Percentiles rank a stretch among this genome's conserved stretches.
Conservation (phyloP, 2,888 invertebrate species). For the Coenonympha arcania region DNA sequence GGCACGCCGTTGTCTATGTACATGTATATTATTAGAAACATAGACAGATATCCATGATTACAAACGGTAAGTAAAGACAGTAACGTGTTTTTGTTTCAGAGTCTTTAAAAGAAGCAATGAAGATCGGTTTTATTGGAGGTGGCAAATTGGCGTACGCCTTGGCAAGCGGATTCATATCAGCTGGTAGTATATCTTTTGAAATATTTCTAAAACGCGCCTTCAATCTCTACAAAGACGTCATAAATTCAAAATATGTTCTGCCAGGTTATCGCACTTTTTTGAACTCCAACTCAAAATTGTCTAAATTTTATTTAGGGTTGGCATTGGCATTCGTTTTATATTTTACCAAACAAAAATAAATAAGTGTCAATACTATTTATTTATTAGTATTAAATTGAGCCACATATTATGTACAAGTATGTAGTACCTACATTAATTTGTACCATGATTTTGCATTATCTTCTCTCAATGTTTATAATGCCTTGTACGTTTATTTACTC, state of each 20-base stretch:
- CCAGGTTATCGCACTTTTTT: too few species aligned
- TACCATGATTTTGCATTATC: background rate
- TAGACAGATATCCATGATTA: too few species aligned
- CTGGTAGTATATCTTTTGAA: constrained; percentile 82
- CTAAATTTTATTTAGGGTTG: too few species aligned
- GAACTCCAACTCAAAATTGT: too few species aligned
- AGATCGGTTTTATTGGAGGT: constrained; percentile 93
- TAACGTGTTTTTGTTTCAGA: constrained; percentile 41
- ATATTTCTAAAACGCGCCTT: too few species aligned
- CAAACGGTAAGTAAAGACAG: too few species aligned
- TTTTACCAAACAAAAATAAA: background rate
- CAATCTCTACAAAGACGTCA: too few species aligned
- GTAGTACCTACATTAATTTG: background rate
- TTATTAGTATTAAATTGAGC: background rate
- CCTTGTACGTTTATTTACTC: too few species aligned
- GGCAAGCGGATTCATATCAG: constrained; percentile 89
- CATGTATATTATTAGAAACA: too few species aligned
- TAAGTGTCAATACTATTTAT: background rate
- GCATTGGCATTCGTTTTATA: too few species aligned
- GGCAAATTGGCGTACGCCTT: constrained; percentile 94
- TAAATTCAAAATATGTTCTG: too few species aligned
- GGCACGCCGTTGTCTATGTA: too few species aligned
- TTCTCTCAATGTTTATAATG: background rate
- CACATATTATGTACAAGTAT: background rate
- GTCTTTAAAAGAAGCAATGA: constrained; percentile 69